Conservation (phyloP, 2,797 vertebrate genomes). For the Coregonus ussuriensis region DNA sequence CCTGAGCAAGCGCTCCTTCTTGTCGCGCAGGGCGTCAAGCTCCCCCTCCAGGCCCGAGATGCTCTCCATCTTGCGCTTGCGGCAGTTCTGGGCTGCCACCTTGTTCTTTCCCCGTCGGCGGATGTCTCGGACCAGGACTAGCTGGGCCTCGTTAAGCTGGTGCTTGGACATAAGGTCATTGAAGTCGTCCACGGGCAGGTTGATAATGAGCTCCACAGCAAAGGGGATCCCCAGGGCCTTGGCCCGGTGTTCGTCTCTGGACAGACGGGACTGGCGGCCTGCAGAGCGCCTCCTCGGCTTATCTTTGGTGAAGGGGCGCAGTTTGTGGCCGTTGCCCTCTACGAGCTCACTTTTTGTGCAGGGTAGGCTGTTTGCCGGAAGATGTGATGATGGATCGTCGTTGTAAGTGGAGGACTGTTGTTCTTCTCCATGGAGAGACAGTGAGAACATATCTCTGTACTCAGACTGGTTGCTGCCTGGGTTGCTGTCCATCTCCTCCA, state of each 20-base stretch:
- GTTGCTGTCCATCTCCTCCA: constrained; percentile 3
- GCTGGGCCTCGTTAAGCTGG: constrained; percentile 78
- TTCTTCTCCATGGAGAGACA: neutral
- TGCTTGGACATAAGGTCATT: constrained; percentile 83
- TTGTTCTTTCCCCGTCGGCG: constrained; percentile 84
- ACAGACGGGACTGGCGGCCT: neutral
- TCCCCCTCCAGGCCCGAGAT: constrained; percentile 80
- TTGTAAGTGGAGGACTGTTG: neutral
- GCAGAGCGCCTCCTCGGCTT: neutral
- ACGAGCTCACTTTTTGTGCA: neutral
- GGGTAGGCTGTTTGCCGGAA: neutral
- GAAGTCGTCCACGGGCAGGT: constrained; percentile 73
- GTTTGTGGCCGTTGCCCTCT: neutral
- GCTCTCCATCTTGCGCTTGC: constrained; percentile 84
- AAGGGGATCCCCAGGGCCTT: neutral
- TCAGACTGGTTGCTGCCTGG: neutral
- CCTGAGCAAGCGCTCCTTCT: constrained; percentile 77
- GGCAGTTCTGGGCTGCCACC: constrained; percentile 76
- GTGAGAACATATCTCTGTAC: neutral
- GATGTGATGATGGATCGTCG: neutral
- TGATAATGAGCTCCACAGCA: neutral
- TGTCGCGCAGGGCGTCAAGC: constrained; percentile 77
- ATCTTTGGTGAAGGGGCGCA: neutral
- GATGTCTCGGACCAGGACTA: constrained; percentile 79
- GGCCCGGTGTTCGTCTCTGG: neutral